phyloP scores from a whole-genome alignment of 2,797 vertebrate genomes.

The Scyliorhinus canicula region DNA sequence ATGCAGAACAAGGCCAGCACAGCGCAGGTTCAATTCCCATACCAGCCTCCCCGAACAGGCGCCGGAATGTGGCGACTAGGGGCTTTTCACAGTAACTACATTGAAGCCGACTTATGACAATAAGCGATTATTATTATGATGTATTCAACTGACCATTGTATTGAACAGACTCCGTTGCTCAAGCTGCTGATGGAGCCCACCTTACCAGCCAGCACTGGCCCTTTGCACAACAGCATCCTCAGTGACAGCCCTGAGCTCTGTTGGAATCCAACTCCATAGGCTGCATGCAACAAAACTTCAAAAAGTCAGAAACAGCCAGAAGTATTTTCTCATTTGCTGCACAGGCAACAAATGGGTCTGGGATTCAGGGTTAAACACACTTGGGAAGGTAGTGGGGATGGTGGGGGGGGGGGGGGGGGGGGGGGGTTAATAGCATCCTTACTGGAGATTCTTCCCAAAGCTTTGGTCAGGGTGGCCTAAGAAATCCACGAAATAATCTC shows the following conservation, averaged over 20 bases:
- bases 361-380: not conserved
- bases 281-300: not conserved
- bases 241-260: not conserved
- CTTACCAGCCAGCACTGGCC: not conserved
- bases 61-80: no score
- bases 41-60: no score
- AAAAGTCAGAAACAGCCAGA: not conserved
- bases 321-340: not conserved
- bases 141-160: no score
- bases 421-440: no score
- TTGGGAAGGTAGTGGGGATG: no score
- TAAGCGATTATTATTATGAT: no score
- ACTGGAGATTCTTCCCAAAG: not conserved
- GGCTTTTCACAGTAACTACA: no score
- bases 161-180: not conserved
- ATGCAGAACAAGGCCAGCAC: no score
- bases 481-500: not conserved
- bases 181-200: not conserved
- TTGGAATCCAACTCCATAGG: not conserved
- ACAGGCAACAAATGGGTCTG: no score
- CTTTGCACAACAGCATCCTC: not conserved
- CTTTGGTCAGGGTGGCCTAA: not conserved
- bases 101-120: no score
- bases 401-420: no score
- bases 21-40: no score